These are phyloP conservation scores for Machaerirhynchus nigripectus DNA, from an alignment of 2,113 vertebrate genomes.

Conservation along the genomic window DNA sequence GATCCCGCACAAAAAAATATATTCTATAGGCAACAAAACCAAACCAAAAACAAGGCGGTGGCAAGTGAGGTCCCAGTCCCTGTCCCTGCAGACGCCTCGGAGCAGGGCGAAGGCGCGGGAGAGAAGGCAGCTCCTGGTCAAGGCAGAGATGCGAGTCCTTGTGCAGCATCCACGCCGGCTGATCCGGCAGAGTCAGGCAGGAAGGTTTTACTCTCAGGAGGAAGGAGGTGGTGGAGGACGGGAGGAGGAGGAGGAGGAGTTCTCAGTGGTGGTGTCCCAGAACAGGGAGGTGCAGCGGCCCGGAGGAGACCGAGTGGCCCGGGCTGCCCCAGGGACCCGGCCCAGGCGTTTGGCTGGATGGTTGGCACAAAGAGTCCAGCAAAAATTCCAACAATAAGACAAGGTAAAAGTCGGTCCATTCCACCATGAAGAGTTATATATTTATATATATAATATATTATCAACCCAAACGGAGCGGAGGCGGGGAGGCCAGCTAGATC, in stretches of 20 bases:
- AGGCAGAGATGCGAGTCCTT: conserved; percentile 5
- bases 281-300: background rate
- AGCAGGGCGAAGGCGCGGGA: background rate
- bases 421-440: conserved; percentile 70
- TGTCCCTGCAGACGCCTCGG: background rate
- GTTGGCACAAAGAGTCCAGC: conserved; percentile 79
- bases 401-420: conserved; percentile 71
- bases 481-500: conserved; percentile 67
- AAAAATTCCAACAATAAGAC: conserved; percentile 58
- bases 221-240: background rate
- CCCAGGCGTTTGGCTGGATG: conserved; percentile 62
- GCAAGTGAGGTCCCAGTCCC: background rate
- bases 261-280: background rate
- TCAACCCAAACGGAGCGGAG: conserved; percentile 61
- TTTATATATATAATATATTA: conserved; percentile 70
- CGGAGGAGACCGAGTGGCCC: background rate
- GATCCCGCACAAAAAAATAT: conserved; percentile 46
- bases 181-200: conserved; percentile 23
- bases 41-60: background rate
- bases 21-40: conserved; percentile 48
- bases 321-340: background rate
- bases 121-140: conserved; percentile 60
- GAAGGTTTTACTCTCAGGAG: conserved; percentile 44
- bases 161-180: conserved; percentile 5
- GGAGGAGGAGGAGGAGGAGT: background rate